Percentiles rank a stretch among this genome's conserved stretches.
These are phyloP conservation scores for Notarius lentiginosus DNA, from an alignment of 2,113 vertebrate genomes.

Conservation along the genomic window DNA sequence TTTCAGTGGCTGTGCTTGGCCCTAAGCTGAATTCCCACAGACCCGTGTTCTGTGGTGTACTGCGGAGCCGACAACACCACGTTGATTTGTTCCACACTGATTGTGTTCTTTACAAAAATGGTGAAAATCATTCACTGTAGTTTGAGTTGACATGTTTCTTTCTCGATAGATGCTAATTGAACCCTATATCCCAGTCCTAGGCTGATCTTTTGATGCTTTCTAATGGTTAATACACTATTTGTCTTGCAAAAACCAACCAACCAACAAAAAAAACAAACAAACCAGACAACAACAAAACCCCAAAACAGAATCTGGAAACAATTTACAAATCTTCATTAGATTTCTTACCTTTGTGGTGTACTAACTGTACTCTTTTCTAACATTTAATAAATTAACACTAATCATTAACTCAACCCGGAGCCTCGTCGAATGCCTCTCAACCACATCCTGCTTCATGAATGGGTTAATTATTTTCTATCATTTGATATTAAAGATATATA, in stretches of 20 bases:
- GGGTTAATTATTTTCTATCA: not conserved
- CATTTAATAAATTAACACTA: not conserved
- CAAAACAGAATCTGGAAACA: not conserved
- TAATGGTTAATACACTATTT: not conserved
- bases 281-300: too few relatives aligned
- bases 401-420: not conserved
- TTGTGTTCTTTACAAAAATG: not conserved
- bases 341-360: not conserved
- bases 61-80: not conserved
- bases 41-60: not conserved
- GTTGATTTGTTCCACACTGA: not conserved
- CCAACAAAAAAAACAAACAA: too few relatives aligned
- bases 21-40: conserved; percentile 52
- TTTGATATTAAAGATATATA: not conserved
- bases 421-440: not conserved
- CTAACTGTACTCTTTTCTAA: not conserved
- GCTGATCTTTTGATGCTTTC: not conserved
- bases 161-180: not conserved
- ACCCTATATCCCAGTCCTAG: not conserved
- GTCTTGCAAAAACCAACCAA: not conserved
- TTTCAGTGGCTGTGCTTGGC: conserved; percentile 65
- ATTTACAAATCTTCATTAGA: not conserved
- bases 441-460: not conserved
- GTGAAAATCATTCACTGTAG: not conserved
- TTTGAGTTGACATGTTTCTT: not conserved